Conservation (phyloP, 2,113 vertebrate species). For the Brachionichthys hirsutus region DNA sequence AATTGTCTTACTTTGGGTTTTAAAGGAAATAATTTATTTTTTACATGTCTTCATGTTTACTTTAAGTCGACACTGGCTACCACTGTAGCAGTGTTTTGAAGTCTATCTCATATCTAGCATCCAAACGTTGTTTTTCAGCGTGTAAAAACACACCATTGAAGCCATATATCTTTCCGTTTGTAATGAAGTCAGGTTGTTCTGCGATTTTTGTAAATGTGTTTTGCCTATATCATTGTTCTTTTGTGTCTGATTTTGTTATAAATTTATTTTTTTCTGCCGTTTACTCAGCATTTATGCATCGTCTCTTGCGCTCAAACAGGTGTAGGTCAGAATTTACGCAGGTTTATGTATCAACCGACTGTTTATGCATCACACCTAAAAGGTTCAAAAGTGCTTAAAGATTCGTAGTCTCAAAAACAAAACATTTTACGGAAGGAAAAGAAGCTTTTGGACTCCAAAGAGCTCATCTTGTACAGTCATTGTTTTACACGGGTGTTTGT, state of each 20-base stretch:
- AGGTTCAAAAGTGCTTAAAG: not conserved
- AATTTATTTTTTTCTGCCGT: not conserved
- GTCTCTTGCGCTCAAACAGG: conserved; percentile 22
- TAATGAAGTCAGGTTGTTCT: conserved; percentile 21
- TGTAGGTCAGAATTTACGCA: conserved; percentile 8
- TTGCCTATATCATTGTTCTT: conserved; percentile 9
- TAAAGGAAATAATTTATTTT: conserved; percentile 7
- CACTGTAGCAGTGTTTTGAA: not conserved
- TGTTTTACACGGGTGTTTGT: conserved; percentile 34
- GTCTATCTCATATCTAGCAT: conserved; percentile 1
- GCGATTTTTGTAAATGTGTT: conserved; percentile 65
- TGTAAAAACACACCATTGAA: conserved; percentile 44
- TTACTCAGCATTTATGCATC: not conserved
- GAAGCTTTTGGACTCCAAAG: conserved; percentile 37
- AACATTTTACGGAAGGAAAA: conserved; percentile 14
- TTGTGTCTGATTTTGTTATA: conserved; percentile 13
- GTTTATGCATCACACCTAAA: not conserved
- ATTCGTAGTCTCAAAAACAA: too few species aligned
- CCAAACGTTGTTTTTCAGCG: conserved; percentile 6
- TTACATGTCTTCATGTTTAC: not conserved
- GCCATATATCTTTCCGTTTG: conserved; percentile 61
- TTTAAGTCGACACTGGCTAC: not conserved
- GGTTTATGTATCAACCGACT: not conserved
- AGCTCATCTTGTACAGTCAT: conserved; percentile 30
- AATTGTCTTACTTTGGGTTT: conserved; percentile 23